These are phyloP conservation scores for Petrocephalus microphthalmus DNA, from an alignment of 2,113 vertebrate species.

Conservation along the genomic window DNA sequence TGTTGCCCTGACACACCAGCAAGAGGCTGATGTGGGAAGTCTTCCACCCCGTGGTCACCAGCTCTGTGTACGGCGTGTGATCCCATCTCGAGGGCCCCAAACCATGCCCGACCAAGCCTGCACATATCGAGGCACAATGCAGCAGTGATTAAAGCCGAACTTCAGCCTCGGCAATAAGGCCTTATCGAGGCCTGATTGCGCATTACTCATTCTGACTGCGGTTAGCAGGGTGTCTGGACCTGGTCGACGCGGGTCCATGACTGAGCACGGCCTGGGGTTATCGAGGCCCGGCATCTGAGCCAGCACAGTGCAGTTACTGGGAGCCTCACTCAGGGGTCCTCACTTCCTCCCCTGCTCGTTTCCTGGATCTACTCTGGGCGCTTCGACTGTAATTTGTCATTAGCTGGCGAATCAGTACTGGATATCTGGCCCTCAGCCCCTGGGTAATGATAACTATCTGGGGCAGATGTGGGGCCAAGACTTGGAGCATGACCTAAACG, in stretches of 20 bases:
- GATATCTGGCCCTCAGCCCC: conserved; percentile 38
- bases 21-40: background rate
- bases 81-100: background rate
- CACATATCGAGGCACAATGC: background rate
- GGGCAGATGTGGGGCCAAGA: conserved; percentile 43
- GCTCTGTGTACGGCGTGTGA: background rate
- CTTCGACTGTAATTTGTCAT: background rate
- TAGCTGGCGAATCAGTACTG: background rate
- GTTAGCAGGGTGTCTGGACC: background rate
- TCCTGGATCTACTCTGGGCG: background rate
- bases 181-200: conserved; percentile 6
- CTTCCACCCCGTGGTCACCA: too few relatives aligned
- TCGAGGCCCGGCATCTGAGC: background rate
- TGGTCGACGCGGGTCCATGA: background rate
- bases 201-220: background rate
- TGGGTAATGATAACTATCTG: conserved; percentile 48
- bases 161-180: background rate
- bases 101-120: background rate
- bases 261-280: background rate
- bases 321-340: background rate
- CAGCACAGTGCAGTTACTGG: background rate
- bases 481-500: background rate
- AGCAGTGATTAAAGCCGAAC: background rate
- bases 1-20: background rate
- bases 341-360: background rate